Percentiles rank a stretch among this genome's conserved stretches.
Conservation (phyloP, 2,113 vertebrate species). For the Neoarius graeffei region DNA sequence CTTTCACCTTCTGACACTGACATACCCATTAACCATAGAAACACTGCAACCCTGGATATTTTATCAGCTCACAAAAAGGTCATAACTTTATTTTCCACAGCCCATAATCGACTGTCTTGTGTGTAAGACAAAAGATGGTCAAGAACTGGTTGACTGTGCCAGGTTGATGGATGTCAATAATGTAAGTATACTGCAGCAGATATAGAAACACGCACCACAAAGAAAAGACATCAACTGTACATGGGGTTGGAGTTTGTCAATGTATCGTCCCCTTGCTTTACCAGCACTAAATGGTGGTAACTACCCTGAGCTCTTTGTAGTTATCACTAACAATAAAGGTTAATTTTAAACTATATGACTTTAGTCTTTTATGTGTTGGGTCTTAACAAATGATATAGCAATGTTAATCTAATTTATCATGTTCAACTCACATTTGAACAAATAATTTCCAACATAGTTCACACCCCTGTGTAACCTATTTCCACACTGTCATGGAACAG, state of each 20-base stretch:
- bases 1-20: background rate
- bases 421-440: no score
- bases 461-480: no score
- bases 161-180: accelerated
- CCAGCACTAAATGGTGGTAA: no score
- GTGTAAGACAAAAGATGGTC: background rate
- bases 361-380: no score
- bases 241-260: background rate
- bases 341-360: no score
- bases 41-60: background rate
- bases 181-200: background rate
- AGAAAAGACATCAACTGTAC: background rate
- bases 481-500: no score
- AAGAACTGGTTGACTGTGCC: background rate
- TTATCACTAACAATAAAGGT: no score
- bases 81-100: slow-evolving; percentile 7
- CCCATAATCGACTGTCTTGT: slow-evolving; percentile 1
- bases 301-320: no score
- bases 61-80: background rate
- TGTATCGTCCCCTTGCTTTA: no score
- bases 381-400: no score
- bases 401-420: no score
- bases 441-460: no score
- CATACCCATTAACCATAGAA: background rate
- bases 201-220: background rate